Base-by-base conservation (phyloP, 2,797 vertebrate species). In the Macrochelys suwanniensis region DNA sequence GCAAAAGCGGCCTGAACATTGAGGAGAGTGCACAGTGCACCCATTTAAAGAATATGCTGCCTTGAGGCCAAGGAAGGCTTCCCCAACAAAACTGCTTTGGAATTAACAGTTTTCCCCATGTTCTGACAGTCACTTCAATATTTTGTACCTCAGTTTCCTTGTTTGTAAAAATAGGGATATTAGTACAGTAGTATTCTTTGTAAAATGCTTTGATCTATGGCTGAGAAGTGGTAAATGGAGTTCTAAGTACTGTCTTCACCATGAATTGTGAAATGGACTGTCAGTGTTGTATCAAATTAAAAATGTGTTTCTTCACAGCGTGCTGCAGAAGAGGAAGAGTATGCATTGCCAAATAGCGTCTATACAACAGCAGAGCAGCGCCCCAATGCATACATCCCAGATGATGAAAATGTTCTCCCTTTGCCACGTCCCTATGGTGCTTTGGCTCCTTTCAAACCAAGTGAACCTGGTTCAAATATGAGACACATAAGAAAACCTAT, bases 401-500 rank as follows among this genome's bases (percentile, higher is more conserved):
- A 97, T 0, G 95, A 96, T 11, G 97, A 96, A 0, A 97, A 94
- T 68, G 33, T n/a, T 0, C 98, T 99, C 45, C 99, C 98, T 1
- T 74, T 99, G 88, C 98, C 99, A 2, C 98, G 95, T 96, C 99
- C 99, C 1, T 99, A 99, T 0, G 98, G 99, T 0, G 98, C 98
- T 17, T 93, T 97, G 94, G 97, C 99, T 94, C 99, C 99, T 11
- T 99, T 99, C 97, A 99, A 99, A 86, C 99, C 99, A 33, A 96
- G 92, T 2, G 98, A 98, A 76, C 98, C 98, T 2, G 98, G 98
- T 33, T 96, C 98, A 80, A 98, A 98, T 81, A 98, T 98, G 91
- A 98, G 99, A 85, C 98, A 99, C 91, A 98, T 99, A 91, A 98
- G 98, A 96, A 99, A 99, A 92, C 98, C 99, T 7, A 54, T 96